phyloP scores from a whole-genome alignment of 1,140 invertebrate genomes.

The Triops longicaudatus region DNA sequence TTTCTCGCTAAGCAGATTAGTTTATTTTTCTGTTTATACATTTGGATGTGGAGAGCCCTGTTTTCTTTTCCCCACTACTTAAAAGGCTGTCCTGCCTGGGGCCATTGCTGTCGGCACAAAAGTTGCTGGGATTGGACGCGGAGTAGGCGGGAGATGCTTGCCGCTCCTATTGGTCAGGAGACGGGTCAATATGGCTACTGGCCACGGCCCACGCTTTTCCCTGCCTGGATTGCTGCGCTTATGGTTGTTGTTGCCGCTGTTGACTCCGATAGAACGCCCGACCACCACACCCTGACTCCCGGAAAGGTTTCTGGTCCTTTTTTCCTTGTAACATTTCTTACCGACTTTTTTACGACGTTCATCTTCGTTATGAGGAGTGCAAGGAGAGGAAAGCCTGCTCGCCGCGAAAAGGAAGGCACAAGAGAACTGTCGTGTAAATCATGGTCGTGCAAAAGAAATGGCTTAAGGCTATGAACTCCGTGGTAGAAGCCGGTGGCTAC shows the following conservation, averaged over 20 bases:
- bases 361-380: background rate
- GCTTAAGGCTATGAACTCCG: background rate
- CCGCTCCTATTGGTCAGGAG: constrained; percentile 5
- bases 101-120: background rate
- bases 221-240: background rate
- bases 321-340: background rate
- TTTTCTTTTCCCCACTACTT: background rate
- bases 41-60: background rate
- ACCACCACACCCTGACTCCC: background rate
- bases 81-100: background rate
- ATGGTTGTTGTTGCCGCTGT: background rate
- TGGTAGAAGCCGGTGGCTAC: background rate
- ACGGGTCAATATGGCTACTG: constrained; percentile 14
- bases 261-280: background rate
- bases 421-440: background rate
- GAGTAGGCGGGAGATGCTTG: constrained; percentile 5
- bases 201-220: constrained; percentile 13
- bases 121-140: constrained; percentile 10
- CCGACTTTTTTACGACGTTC: background rate
- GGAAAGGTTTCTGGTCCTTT: background rate
- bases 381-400: background rate
- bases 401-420: background rate
- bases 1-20: background rate
- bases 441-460: background rate
- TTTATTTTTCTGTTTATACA: constrained; percentile 1